Percentiles rank a stretch among this genome's conserved stretches.
phyloP scores from a whole-genome alignment of 2,797 vertebrate genomes.

The Centropyge bicolor region DNA sequence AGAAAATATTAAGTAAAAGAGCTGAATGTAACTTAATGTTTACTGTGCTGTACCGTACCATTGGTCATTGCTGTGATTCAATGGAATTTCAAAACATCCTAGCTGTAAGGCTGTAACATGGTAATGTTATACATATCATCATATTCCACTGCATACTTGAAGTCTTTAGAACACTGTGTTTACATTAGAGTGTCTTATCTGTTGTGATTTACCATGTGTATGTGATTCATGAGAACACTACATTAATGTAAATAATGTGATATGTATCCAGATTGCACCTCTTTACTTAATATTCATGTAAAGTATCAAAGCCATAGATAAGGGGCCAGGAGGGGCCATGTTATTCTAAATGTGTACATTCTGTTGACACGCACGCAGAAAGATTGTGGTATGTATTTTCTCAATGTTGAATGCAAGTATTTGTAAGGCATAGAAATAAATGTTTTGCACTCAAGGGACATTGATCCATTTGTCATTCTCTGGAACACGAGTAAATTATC shows the following conservation, averaged over 20 bases:
- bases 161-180: slow-evolving; percentile 68
- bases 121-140: slow-evolving; percentile 52
- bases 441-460: slow-evolving; percentile 77
- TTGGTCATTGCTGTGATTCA: slow-evolving; percentile 45
- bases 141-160: slow-evolving; percentile 68
- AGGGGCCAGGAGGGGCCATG: slow-evolving; percentile 40
- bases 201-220: slow-evolving; percentile 59
- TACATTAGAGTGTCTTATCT: slow-evolving; percentile 68
- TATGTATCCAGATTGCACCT: slow-evolving; percentile 65
- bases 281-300: slow-evolving; percentile 63
- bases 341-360: slow-evolving; percentile 67
- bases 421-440: slow-evolving; percentile 85
- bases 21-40: slow-evolving; percentile 76
- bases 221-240: slow-evolving; percentile 50
- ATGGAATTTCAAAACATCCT: slow-evolving; percentile 44
- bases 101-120: slow-evolving; percentile 47
- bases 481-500: not conserved
- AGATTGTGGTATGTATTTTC: slow-evolving; percentile 81
- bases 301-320: slow-evolving; percentile 78
- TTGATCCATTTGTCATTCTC: slow-evolving; percentile 23
- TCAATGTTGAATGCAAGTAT: slow-evolving; percentile 81
- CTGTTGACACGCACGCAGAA: slow-evolving; percentile 72
- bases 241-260: slow-evolving; percentile 65
- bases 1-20: slow-evolving; percentile 57
- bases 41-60: slow-evolving; percentile 57